Evolutionary conservation across 2,113 vertebrate species (phyloP), one percentile per base, ranked within the genome.

Genomic region (Cebus imitator): DNA sequence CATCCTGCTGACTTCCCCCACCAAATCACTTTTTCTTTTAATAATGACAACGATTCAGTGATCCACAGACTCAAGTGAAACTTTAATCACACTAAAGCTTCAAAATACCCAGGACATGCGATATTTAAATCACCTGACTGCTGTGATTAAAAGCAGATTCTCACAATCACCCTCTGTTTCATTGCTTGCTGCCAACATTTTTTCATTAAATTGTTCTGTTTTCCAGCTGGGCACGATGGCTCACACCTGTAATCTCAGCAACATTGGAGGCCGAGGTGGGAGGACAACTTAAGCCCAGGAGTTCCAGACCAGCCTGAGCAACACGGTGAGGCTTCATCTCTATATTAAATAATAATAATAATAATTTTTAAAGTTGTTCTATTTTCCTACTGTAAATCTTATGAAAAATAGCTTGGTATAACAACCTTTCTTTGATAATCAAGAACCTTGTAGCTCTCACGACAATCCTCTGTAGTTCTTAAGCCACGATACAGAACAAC

Each of bases 141-240:
- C 21, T 81, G 57, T 55, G 35, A 87, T 61, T 81, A 89, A 91
- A 96, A 76, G 61, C 48, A 85, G 88, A 94, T 64, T 94, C 76
- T 91, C 66, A 82, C 16, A 68, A 30, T 89, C 48, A 70, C 16
- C 43, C 75, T 86, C 35, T 96, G 37, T 79, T 76, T 82, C 43
- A 93, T 64, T 70, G 90, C 23, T 55, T 84, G 82, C 30, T 73
- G 18, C 32, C 89, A 3, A 87, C 21, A 43, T 48, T 72, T 87
- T 94, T 85, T 79, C 35, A 92, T 14, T 52, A 87, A 94, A 43
- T 40, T 72, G 37, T n/a, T 70, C 61, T 64, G 27, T 64, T 64
- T 64, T 2, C 61, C 61, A 64, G 27, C 61, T 64, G 61, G 27
- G 27, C 61, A 64, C 12, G 27, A 64, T 30, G 61, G 61, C 61